A percentile compares a stretch with the other conserved stretches of the same genome.
These are phyloP conservation scores for Eumaeus atala DNA, from an alignment of 1,140 invertebrate genomes.

Conservation along the genomic window DNA sequence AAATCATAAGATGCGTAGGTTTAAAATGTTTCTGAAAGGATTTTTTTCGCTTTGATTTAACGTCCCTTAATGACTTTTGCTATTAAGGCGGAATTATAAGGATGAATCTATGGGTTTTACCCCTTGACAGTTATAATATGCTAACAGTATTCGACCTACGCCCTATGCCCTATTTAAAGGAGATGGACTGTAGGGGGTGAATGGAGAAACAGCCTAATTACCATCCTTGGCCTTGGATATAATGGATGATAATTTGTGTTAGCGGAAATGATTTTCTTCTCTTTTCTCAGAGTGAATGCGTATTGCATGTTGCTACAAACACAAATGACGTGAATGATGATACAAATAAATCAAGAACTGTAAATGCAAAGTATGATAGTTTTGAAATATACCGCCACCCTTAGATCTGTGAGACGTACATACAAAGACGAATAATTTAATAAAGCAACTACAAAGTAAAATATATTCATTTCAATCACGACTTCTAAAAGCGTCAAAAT, in stretches of 20 bases:
- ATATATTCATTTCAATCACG: neutral
- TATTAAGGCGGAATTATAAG: neutral
- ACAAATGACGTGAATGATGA: too few species aligned
- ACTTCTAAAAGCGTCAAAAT: neutral
- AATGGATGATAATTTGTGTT: neutral
- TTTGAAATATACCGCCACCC: too few species aligned
- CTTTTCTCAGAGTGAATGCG: too few species aligned
- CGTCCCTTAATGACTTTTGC: neutral
- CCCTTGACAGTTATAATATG: conserved; percentile 4
- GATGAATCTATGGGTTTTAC: conserved; percentile 1
- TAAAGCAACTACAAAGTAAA: neutral
- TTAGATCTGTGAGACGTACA: too few species aligned
- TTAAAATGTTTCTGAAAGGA: neutral
- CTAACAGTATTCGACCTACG: conserved; percentile 1
- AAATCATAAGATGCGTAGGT: neutral
- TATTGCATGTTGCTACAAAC: too few species aligned
- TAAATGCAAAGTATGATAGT: too few species aligned
- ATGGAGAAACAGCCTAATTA: neutral
- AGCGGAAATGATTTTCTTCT: too few species aligned
- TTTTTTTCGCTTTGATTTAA: conserved; percentile 4
- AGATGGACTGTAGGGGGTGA: neutral
- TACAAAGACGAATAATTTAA: too few species aligned
- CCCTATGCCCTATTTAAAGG: neutral
- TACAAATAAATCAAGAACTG: too few species aligned
- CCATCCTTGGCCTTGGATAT: neutral